Evolutionary conservation across 2,888 invertebrate genomes (phyloP).

Genomic region (Chymomyza amoena): DNA sequence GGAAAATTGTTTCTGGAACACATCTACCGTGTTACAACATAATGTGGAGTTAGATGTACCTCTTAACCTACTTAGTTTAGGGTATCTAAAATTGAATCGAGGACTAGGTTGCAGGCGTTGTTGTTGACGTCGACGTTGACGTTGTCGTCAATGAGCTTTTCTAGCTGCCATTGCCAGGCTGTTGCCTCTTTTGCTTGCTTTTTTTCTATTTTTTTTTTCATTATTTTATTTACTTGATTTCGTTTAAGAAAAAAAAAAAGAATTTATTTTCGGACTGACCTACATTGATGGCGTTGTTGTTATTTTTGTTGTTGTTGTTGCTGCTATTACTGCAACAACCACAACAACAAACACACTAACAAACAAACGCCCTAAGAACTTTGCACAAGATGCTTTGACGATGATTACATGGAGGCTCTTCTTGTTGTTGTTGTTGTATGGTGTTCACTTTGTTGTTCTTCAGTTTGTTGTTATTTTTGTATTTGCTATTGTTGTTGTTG

Average conservation of each 20-base stretch:
- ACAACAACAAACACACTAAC: too few relatives aligned
- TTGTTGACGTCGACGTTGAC: conserved; percentile 12
- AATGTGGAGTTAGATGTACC: too few relatives aligned
- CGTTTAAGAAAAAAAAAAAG: conserved; percentile 13
- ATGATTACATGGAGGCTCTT: not conserved
- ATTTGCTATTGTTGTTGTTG: conserved; percentile 3
- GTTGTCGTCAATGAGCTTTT: conserved; percentile 36
- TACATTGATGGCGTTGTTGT: conserved; percentile 50
- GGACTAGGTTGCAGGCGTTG: not conserved
- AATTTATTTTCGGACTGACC: conserved; percentile 67
- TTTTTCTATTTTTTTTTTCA: conserved; percentile 21
- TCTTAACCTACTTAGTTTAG: not conserved
- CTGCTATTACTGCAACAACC: not conserved
- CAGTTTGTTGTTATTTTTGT: not conserved
- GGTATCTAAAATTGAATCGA: not conserved
- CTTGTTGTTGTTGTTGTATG: not conserved
- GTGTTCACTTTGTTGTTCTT: conserved; percentile 1
- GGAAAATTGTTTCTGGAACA: too few relatives aligned
- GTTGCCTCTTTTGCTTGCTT: not conserved
- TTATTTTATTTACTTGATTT: conserved; percentile 48
- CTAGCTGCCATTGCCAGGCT: conserved; percentile 13
- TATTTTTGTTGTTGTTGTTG: conserved; percentile 4
- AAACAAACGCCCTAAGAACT: not conserved
- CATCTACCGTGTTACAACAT: too few relatives aligned
- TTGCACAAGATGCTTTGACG: not conserved